Conservation (phyloP, 2,113 vertebrate species). For the Synodontis membranacea region DNA sequence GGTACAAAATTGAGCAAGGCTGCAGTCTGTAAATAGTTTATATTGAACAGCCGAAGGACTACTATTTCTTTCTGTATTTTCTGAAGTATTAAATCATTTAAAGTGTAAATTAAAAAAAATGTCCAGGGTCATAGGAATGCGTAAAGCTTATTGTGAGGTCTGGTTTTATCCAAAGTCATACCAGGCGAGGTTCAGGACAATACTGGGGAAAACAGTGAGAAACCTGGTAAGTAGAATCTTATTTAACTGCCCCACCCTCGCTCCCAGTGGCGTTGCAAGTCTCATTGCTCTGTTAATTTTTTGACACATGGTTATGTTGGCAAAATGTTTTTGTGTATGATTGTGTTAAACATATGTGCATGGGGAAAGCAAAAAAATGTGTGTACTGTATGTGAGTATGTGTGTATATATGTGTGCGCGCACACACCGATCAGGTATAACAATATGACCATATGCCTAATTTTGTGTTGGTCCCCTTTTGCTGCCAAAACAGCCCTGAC, state of each 20-base stretch:
- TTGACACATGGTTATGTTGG: conserved; percentile 20
- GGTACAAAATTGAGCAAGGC: background rate
- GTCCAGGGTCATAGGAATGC: background rate
- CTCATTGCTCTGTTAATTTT: conserved; percentile 33
- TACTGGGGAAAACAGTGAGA: conserved; percentile 75
- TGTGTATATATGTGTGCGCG: too few species aligned
- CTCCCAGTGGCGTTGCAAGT: conserved; percentile 26
- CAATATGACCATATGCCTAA: too few species aligned
- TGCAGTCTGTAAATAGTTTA: background rate
- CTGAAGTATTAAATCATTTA: background rate
- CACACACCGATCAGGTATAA: too few species aligned
- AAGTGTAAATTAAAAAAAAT: background rate
- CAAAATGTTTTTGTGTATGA: background rate
- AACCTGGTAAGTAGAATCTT: conserved; percentile 71
- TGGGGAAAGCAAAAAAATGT: too few species aligned
- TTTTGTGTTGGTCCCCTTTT: too few species aligned
- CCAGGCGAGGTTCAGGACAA: conserved; percentile 76
- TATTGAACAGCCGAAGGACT: background rate
- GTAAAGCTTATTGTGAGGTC: conserved; percentile 64
- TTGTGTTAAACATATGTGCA: background rate
- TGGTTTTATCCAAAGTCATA: conserved; percentile 77
- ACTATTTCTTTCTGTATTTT: background rate
- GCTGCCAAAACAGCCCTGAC: too few species aligned
- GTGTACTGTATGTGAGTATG: too few species aligned
- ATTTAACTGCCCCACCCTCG: background rate